Evolutionary conservation across 1,140 invertebrate genomes (phyloP), one percentile per base, ranked within the genome.

Genomic region (Achroia grisella): DNA sequence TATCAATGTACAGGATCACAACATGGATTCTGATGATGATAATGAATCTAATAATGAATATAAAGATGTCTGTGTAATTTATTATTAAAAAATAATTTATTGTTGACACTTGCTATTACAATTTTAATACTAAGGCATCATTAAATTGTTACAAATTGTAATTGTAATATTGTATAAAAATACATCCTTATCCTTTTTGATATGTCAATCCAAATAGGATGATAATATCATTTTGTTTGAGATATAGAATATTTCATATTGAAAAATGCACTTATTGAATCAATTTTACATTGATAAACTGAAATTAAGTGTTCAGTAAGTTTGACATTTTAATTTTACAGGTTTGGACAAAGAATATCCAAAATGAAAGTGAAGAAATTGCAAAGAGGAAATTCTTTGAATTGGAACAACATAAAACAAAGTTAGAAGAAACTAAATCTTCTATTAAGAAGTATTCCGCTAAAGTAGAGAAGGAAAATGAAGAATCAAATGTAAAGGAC

Each of bases 381-480:
- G 74, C 80, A 8, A 71, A 71, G 52, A 79, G 77, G 35, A 67
- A 74, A 56, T 89, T 88, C 54, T 44, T 80, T 37, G 75, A 87
- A 60, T 63, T 89, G 11, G 72, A 87, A 58, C 57, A 81, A 14
- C 87, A 88, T 49, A 84, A 78, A 45, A 68, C 55, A 12, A 81
- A 83, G 75, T 66, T 89, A 35, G 87, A 88, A 57, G 79, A 88
- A 60, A 81, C 84, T 8, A 88, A 88, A 57, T 73, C 84, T 10
- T 77, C 85, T 29, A 76, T 89, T 30, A 75, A 86, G 43, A 85
- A 87, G 28, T 88, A 89, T 50, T 64, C 67, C 39, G 45, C 65
- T 1, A 78, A 79, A 43, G 60, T 42, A 17, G 53, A 66, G 23
- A 60, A 71, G 40, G 61, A 71, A 39, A 52, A 61, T 11, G 51